phyloP scores from a whole-genome alignment of 2,797 vertebrate genomes.

The Lycodopsis pacificus region DNA sequence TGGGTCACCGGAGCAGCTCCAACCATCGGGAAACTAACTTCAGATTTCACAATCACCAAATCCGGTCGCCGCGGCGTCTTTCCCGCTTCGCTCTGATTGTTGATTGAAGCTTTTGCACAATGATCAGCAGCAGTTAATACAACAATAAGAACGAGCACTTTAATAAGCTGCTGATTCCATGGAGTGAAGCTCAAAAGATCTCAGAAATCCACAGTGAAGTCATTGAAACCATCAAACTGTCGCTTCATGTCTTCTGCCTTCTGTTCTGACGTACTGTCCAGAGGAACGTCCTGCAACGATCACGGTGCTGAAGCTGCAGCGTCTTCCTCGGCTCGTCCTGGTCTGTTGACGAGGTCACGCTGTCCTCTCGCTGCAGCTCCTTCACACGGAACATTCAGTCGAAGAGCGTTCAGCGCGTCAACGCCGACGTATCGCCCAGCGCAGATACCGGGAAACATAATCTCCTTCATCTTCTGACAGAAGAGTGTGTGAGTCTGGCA shows the following conservation, averaged over 20 bases:
- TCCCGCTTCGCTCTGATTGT: constrained; percentile 13
- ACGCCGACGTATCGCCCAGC: constrained; percentile 15
- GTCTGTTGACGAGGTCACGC: constrained; percentile 55
- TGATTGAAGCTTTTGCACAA: constrained; percentile 19
- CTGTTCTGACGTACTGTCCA: neutral
- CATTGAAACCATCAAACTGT: constrained; percentile 27
- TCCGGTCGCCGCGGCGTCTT: neutral
- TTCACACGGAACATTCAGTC: constrained; percentile 46
- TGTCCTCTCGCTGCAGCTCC: constrained; percentile 56
- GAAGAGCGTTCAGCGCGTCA: constrained; percentile 34
- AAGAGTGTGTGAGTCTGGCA: no score
- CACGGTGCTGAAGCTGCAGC: neutral
- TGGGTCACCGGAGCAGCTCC: neutral
- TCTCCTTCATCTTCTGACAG: no score
- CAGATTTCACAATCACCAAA: neutral
- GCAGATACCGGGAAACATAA: no score
- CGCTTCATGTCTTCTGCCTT: constrained; percentile 8
- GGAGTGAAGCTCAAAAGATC: neutral
- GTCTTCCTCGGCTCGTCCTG: constrained; percentile 1
- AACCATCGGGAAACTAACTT: neutral
- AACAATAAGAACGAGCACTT: neutral
- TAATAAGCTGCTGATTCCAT: constrained; percentile 6
- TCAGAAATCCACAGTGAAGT: neutral
- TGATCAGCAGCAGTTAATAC: neutral
- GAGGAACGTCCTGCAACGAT: no score